These are phyloP conservation scores for Hylaea fasciaria DNA, from an alignment of 2,888 invertebrate genomes.

Conservation along the genomic window DNA sequence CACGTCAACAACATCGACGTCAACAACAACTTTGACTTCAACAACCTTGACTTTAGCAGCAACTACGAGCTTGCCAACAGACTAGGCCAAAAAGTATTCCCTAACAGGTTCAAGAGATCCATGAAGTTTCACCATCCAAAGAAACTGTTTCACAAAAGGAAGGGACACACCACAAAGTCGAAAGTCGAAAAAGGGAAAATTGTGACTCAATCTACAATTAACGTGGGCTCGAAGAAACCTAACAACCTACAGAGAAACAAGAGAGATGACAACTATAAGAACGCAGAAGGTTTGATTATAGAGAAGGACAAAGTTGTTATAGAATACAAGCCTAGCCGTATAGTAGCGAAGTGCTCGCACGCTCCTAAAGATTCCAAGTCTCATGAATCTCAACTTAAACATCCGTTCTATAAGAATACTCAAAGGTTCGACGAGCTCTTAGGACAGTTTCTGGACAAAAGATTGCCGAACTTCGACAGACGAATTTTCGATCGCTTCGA, in stretches of 20 bases:
- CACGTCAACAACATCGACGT: neutral
- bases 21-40: neutral
- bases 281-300: conserved; percentile 55
- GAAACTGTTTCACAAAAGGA: conserved; percentile 29
- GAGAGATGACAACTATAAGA: conserved; percentile 38
- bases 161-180: neutral
- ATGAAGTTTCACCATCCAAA: conserved; percentile 37
- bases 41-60: conserved; percentile 2
- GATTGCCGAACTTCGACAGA: conserved; percentile 44
- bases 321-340: conserved; percentile 53
- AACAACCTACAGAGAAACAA: conserved; percentile 39
- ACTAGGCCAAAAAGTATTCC: conserved; percentile 33
- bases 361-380: conserved; percentile 55
- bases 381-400: conserved; percentile 62
- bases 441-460: conserved; percentile 57
- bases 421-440: conserved; percentile 64
- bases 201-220: conserved; percentile 14
- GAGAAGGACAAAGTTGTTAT: conserved; percentile 62
- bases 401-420: conserved; percentile 68
- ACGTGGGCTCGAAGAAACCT: conserved; percentile 18
- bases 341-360: conserved; percentile 66
- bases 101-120: conserved; percentile 59
- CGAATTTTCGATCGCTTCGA: conserved; percentile 44
- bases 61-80: conserved; percentile 14
- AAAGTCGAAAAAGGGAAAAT: conserved; percentile 23